Conservation (phyloP, 2,888 invertebrate species). For the Lasioglossum malachurum region DNA sequence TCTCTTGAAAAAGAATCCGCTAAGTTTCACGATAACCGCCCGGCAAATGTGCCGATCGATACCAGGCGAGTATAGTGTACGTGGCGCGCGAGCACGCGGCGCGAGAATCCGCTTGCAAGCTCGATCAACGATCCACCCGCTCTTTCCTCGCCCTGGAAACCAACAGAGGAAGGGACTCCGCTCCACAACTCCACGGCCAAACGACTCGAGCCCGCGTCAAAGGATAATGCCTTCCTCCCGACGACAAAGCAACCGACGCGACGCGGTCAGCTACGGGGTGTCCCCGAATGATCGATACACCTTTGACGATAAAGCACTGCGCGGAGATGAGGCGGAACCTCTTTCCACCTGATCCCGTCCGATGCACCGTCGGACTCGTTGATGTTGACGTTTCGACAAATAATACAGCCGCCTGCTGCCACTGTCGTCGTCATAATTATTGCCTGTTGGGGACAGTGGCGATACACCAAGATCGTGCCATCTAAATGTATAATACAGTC, state of each 20-base stretch:
- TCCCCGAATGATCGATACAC: conserved; percentile 18
- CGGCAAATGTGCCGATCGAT: conserved; percentile 61
- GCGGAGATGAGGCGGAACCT: neutral
- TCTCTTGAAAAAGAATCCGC: conserved; percentile 68
- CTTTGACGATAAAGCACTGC: conserved; percentile 12
- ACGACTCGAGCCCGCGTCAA: conserved; percentile 19
- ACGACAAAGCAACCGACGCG: conserved; percentile 22
- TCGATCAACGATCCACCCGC: conserved; percentile 39
- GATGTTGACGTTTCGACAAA: conserved; percentile 9
- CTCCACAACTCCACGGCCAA: neutral
- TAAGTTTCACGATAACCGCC: conserved; percentile 68
- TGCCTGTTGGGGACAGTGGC: neutral
- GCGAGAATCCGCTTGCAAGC: conserved; percentile 60
- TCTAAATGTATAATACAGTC: neutral
- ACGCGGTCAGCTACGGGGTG: conserved; percentile 18
- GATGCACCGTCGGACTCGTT: neutral
- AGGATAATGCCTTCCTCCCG: conserved; percentile 49
- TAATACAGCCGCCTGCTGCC: neutral
- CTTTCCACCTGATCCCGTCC: conserved; percentile 7
- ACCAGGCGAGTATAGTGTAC: conserved; percentile 44
- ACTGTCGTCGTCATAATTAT: neutral
- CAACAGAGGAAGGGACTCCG: neutral
- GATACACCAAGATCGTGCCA: neutral
- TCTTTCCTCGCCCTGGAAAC: conserved; percentile 16
- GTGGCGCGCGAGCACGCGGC: conserved; percentile 42